phyloP scores from a whole-genome alignment of 2,888 invertebrate species.

The Aelia acuminata region DNA sequence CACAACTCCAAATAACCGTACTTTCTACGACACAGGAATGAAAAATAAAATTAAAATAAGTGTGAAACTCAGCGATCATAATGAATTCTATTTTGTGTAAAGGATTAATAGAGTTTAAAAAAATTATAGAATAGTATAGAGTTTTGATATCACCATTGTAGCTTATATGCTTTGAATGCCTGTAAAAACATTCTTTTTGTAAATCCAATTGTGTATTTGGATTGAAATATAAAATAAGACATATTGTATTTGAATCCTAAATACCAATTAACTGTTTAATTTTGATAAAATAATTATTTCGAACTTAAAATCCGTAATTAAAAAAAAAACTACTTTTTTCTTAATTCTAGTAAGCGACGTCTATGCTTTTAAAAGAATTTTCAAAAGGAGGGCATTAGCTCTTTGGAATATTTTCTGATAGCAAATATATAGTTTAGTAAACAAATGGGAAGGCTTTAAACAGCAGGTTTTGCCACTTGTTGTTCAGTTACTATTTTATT shows the following conservation, averaged over 20 bases:
- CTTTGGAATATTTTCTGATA: background rate
- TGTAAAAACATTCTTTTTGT: too few relatives aligned
- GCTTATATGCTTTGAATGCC: too few relatives aligned
- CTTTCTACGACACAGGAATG: too few relatives aligned
- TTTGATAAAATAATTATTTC: background rate
- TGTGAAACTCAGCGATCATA: too few relatives aligned
- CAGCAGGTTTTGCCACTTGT: slow-evolving; percentile 29
- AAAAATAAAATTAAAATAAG: too few relatives aligned
- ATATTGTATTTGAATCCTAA: background rate
- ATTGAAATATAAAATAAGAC: background rate
- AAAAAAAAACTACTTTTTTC: background rate
- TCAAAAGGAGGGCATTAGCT: background rate
- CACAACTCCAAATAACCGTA: too few relatives aligned
- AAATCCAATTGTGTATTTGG: background rate
- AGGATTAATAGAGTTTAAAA: too few relatives aligned
- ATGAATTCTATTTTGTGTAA: too few relatives aligned
- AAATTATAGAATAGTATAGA: too few relatives aligned
- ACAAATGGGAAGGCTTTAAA: slow-evolving; percentile 35
- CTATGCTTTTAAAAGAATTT: background rate
- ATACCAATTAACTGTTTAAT: background rate
- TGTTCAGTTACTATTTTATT: slow-evolving; percentile 20
- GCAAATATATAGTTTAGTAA: background rate
- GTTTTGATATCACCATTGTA: too few relatives aligned
- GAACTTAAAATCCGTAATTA: background rate
- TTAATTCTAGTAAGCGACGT: background rate